phyloP scores from a whole-genome alignment of 2,797 vertebrate genomes.

The Clamator glandarius region DNA sequence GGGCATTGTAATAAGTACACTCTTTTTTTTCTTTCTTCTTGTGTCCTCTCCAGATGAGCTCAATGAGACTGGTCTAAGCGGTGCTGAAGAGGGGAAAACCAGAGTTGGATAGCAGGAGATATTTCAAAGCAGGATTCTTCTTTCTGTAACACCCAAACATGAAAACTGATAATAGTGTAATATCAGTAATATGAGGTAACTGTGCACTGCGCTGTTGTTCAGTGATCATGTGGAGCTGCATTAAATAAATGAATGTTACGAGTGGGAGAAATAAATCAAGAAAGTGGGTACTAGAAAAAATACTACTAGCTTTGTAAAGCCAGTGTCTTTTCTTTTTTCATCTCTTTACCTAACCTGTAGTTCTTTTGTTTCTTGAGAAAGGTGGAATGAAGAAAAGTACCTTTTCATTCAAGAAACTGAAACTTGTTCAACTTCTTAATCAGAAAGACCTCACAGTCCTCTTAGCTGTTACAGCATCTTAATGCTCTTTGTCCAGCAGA shows the following conservation, averaged over 20 bases:
- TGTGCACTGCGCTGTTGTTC: neutral
- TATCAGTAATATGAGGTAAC: neutral
- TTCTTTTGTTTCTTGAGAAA: neutral
- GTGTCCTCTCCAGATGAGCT: neutral
- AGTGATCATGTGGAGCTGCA: neutral
- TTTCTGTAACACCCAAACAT: neutral
- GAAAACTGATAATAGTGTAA: neutral
- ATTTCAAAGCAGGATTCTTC: neutral
- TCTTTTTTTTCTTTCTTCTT: neutral
- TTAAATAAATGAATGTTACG: neutral
- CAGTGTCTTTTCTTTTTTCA: slow-evolving; percentile 10
- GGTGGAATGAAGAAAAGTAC: neutral
- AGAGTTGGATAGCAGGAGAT: neutral
- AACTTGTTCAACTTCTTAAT: slow-evolving; percentile 44
- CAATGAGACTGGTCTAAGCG: neutral
- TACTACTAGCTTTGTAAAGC: neutral
- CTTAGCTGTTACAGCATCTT: neutral
- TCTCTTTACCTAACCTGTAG: neutral
- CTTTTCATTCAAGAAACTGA: slow-evolving; percentile 29
- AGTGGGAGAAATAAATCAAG: slow-evolving; percentile 8
- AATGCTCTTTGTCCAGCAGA: slow-evolving; percentile 24
- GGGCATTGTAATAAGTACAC: neutral
- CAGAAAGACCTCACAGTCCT: neutral
- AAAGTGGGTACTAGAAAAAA: neutral
- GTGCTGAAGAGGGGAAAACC: neutral